Conservation (phyloP, 2,113 vertebrate species). For the Callocephalon fimbriatum region DNA sequence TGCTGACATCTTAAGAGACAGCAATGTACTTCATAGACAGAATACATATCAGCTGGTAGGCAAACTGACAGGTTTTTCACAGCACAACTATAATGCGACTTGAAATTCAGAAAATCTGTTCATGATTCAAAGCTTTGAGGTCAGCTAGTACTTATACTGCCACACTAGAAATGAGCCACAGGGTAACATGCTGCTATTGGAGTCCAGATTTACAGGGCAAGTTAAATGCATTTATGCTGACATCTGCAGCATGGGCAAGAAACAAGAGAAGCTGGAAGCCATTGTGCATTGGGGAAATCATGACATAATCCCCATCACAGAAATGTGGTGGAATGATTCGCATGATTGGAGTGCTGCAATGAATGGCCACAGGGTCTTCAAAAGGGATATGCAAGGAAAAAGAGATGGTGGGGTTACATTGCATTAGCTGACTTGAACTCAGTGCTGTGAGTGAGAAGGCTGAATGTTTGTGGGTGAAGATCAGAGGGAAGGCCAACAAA, state of each 20-base stretch:
- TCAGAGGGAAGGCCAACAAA: too few species aligned
- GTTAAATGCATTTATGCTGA: not conserved
- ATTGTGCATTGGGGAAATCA: not conserved
- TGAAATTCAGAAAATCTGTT: constrained; percentile 35
- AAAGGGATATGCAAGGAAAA: not conserved
- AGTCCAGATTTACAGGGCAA: too few species aligned
- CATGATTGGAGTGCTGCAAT: too few species aligned
- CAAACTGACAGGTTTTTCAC: not conserved
- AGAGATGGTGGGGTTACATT: too few species aligned
- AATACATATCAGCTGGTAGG: not conserved
- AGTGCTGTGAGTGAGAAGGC: too few species aligned
- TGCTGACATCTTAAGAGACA: not conserved
- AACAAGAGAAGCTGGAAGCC: not conserved
- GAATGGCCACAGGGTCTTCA: not conserved
- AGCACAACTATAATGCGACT: not conserved
- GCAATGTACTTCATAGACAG: not conserved
- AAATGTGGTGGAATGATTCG: not conserved
- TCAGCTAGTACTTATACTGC: not conserved
- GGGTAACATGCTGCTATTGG: too few species aligned
- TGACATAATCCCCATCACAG: not conserved
- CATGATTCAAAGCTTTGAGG: not conserved
- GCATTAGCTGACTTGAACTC: too few species aligned
- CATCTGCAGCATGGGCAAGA: accelerated
- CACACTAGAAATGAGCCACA: not conserved
- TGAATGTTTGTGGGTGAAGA: too few species aligned